Base-by-base conservation (phyloP, 2,797 vertebrate species). In the Odontamblyopus lacepedii region DNA sequence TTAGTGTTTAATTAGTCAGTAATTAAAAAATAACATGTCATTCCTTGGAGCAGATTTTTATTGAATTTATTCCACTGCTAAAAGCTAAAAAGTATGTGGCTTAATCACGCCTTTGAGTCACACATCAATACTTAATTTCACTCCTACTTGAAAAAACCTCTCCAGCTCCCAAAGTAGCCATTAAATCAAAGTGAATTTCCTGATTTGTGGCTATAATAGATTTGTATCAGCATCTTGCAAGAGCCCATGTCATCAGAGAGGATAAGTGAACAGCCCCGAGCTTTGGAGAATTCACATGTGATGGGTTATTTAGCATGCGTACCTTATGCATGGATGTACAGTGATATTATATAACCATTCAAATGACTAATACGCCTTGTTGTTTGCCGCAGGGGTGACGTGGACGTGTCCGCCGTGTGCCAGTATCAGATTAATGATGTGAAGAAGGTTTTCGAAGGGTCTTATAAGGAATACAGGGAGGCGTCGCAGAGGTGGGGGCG, bases 401-500 rank as follows among this genome's bases (percentile, higher is more conserved):
- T 97, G 84, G 96, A 97, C 0, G 94, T 99, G 62, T 99, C 98
- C 0, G 97, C 96, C 0, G 89, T 99, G 67, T 99, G 98, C 75
- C 95, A 95, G 74, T 99, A 98, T 88, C 94, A 94, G 87, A 90
- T 99, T 65, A 78, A 85, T 29, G 95, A 97, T 16, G 95, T 99
- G 87, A 96, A 95, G 81, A 93, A 91, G 48, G 97, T 95, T 5
- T 99, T 99, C 0, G 95, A 97, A 51, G 96, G 98, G 0, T 94
- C 94, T 64, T 99, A 96, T 91, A 99, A 98, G 83, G 97, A 99
- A 63, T 96, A 96, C 87, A 91, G 93, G 0, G 96, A 98, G 81
- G 87, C 95, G 0, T 95, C 96, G 0, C 96, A 99, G 91, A 95
- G 93, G 74, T 98, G 97, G 98, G 94, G 93, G 0, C 94, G 94